phyloP scores from a whole-genome alignment of 1,140 invertebrate species.

The Delia radicum region DNA sequence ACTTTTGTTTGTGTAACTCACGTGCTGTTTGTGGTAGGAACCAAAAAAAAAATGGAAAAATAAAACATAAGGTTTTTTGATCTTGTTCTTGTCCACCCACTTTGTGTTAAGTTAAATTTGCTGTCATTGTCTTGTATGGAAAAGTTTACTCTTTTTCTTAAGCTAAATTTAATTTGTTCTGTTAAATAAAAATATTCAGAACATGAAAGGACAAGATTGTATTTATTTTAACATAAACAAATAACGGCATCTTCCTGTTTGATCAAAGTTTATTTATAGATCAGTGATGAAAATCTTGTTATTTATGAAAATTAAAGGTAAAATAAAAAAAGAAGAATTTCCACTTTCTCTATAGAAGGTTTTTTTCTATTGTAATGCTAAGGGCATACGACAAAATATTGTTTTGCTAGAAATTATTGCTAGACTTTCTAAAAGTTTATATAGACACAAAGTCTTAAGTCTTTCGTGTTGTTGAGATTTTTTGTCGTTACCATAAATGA shows the following conservation, averaged over 20 bases:
- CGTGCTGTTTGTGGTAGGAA: neutral
- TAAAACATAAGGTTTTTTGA: slow-evolving; percentile 16
- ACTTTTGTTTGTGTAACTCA: slow-evolving; percentile 1
- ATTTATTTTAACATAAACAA: neutral
- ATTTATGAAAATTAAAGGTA: too few species aligned
- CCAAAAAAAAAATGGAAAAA: neutral
- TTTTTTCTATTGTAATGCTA: too few species aligned
- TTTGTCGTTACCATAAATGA: neutral
- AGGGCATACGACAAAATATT: too few species aligned
- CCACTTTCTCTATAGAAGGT: neutral
- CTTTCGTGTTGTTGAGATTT: neutral
- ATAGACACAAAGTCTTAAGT: neutral
- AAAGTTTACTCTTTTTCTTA: neutral
- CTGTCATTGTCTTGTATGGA: slow-evolving; percentile 9
- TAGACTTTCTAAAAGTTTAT: neutral
- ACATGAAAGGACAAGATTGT: neutral
- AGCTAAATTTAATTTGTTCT: neutral
- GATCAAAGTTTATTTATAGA: neutral
- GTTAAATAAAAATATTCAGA: neutral
- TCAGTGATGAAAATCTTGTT: too few species aligned
- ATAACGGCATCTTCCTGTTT: neutral
- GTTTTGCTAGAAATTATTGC: neutral
- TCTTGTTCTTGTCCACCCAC: slow-evolving; percentile 22
- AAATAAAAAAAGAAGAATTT: neutral
- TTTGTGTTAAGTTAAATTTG: slow-evolving; percentile 17